phyloP scores from a whole-genome alignment of 2,888 invertebrate species.

The Drosophila austrosaltans region DNA sequence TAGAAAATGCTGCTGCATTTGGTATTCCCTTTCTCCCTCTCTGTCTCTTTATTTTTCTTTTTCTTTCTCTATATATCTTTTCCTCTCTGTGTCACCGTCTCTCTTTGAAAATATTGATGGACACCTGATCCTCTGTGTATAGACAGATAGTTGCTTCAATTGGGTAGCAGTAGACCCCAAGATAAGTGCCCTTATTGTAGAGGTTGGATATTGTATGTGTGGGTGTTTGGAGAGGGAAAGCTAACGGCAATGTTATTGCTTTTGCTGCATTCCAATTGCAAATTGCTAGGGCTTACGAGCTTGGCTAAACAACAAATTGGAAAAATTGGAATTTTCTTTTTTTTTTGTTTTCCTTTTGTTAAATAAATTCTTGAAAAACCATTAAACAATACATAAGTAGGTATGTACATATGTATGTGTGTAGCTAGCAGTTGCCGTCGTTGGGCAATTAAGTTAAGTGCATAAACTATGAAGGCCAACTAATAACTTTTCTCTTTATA shows the following conservation, averaged over 20 bases:
- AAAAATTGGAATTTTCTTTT: neutral
- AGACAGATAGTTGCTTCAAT: neutral
- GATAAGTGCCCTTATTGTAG: neutral
- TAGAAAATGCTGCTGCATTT: neutral
- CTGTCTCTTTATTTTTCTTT: neutral
- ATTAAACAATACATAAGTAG: too few relatives aligned
- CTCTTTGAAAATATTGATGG: constrained; percentile 7
- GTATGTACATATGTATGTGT: too few relatives aligned
- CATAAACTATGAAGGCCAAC: too few relatives aligned
- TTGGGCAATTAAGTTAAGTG: too few relatives aligned
- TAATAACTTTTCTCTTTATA: too few relatives aligned
- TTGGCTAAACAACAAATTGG: neutral
- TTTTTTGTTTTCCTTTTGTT: neutral
- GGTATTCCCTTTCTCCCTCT: neutral
- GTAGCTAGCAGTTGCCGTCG: too few relatives aligned
- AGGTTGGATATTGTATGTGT: neutral
- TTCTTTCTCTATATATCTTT: neutral
- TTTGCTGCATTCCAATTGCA: too few relatives aligned
- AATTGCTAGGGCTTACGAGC: neutral
- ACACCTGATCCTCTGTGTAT: constrained; percentile 11
- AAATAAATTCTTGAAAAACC: neutral
- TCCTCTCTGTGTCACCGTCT: neutral
- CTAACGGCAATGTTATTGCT: too few relatives aligned
- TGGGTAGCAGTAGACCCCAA: neutral
- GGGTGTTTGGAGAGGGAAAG: too few relatives aligned